Percentiles rank a stretch among this genome's conserved stretches.
These are phyloP conservation scores for Chromis chromis DNA, from an alignment of 2,797 vertebrate genomes.

Conservation along the genomic window DNA sequence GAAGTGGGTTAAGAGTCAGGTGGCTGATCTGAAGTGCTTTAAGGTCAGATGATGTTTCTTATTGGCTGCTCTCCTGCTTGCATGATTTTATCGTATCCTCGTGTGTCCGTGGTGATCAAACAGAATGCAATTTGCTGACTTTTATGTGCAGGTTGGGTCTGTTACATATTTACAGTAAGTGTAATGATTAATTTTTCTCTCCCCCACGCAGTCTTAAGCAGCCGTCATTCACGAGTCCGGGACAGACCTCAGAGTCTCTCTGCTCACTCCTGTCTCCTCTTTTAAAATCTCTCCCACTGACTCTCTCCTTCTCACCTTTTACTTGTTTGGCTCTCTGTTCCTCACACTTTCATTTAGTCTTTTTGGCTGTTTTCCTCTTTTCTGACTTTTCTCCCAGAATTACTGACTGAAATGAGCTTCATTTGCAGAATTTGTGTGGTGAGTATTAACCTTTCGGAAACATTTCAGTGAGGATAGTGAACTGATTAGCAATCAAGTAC, in stretches of 20 bases:
- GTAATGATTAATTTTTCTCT: conserved; percentile 84
- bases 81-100: conserved; percentile 30
- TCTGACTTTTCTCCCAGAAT: conserved; percentile 10
- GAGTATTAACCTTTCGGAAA: conserved; percentile 61
- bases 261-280: conserved; percentile 15
- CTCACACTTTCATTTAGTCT: not conserved
- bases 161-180: conserved; percentile 86
- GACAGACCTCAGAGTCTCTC: conserved; percentile 26
- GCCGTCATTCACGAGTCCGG: conserved; percentile 51
- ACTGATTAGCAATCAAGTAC: not conserved
- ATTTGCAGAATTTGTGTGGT: conserved; percentile 49
- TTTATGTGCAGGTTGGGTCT: conserved; percentile 72
- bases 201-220: conserved; percentile 74
- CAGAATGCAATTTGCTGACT: conserved; percentile 66
- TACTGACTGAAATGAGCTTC: not conserved
- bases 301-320: not conserved
- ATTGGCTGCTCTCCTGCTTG: conserved; percentile 40
- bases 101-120: conserved; percentile 54
- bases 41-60: not conserved
- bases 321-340: not conserved
- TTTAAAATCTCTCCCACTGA: not conserved
- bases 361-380: not conserved
- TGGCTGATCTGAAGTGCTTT: conserved; percentile 3
- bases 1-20: not conserved
- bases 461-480: not conserved